Percentiles rank a stretch among this genome's conserved stretches.
Evolutionary conservation across 2,113 vertebrate species (phyloP).

Genomic region (Prunella fulvescens): DNA sequence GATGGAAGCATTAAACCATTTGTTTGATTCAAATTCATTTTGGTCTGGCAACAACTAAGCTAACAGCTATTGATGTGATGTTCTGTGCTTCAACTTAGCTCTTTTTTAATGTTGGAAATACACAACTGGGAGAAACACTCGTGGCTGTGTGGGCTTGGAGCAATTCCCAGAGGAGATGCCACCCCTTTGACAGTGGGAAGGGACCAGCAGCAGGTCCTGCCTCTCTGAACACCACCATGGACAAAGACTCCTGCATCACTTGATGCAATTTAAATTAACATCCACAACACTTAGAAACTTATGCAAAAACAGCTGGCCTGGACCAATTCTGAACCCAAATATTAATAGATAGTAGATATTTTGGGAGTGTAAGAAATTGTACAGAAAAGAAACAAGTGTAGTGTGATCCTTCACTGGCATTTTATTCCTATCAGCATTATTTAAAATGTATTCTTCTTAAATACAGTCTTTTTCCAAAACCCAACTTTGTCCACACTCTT

Average conservation of each 20-base stretch:
- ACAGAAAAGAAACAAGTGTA: background rate
- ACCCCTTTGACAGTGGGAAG: fast-evolving
- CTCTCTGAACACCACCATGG: background rate
- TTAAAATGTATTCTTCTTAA: background rate
- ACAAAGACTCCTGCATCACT: background rate
- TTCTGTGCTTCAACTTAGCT: background rate
- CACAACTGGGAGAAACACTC: background rate
- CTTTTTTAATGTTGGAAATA: background rate
- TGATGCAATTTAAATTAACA: background rate
- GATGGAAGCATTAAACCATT: background rate
- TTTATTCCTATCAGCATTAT: background rate
- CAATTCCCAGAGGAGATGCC: background rate
- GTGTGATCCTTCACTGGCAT: background rate
- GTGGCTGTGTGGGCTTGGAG: background rate
- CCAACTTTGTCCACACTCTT: background rate
- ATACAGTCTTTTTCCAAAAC: background rate
- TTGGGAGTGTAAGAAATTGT: background rate
- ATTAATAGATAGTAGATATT: background rate
- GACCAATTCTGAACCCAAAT: background rate
- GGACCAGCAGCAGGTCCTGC: background rate
- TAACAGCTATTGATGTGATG: background rate
- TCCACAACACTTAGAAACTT: background rate
- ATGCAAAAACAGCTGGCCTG: background rate
- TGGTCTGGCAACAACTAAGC: background rate
- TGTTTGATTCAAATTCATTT: fast-evolving